phyloP scores from a whole-genome alignment of 2,797 vertebrate species.

The Furcifer pardalis region DNA sequence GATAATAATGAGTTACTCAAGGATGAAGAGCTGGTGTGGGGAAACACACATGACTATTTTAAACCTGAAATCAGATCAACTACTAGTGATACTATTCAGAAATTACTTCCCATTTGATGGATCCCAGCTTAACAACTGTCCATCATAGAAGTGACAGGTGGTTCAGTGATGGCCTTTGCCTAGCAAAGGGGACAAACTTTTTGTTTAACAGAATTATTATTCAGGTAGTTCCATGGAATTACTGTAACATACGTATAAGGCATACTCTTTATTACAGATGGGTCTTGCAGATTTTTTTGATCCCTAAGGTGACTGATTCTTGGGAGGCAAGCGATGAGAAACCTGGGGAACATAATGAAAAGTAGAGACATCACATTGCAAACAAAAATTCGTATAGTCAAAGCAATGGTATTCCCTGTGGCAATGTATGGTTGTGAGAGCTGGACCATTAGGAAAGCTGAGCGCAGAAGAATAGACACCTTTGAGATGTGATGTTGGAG shows the following conservation, averaged over 20 bases:
- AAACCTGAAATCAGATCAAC: neutral
- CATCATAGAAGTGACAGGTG: neutral
- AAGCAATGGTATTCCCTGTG: no score
- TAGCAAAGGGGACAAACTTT: conserved; percentile 1
- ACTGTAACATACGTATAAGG: neutral
- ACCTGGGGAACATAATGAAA: no score
- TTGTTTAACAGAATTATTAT: conserved; percentile 1
- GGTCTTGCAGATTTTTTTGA: no score
- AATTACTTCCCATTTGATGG: neutral
- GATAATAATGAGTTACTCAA: neutral
- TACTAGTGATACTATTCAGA: neutral
- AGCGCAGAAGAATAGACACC: no score
- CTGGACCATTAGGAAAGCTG: no score
- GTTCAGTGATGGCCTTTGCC: neutral
- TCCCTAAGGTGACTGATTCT: no score
- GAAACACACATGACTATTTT: neutral
- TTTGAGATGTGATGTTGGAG: no score
- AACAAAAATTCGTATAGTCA: no score
- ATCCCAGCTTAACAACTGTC: neutral
- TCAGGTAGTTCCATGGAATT: neutral
- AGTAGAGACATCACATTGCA: no score
- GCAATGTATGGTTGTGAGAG: no score
- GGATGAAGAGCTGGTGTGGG: neutral
- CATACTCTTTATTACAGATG: no score
- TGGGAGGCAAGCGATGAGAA: no score